Conservation (phyloP, 1,140 invertebrate genomes). For the Lineus longissimus region DNA sequence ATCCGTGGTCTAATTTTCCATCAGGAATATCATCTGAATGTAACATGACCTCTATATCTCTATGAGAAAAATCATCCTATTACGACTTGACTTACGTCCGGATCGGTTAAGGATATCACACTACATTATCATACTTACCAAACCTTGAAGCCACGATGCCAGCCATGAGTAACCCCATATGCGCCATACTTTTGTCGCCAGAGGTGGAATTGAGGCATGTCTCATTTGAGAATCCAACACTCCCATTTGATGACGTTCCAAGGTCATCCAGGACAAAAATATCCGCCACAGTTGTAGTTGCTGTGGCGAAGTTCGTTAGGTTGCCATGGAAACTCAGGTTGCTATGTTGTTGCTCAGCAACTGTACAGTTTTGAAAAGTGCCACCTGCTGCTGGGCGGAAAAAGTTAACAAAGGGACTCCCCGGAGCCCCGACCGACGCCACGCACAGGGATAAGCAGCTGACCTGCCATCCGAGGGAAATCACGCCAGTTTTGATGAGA, state of each 20-base stretch:
- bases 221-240: conserved; percentile 11
- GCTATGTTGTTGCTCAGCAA: not conserved
- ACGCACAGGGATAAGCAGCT: conserved; percentile 55
- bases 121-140: no score
- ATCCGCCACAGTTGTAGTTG: no score
- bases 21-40: no score
- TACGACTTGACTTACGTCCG: no score
- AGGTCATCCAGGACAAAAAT: not conserved
- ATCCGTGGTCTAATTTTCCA: no score
- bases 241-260: not conserved
- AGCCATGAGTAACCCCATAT: conserved; percentile 49
- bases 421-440: conserved; percentile 58
- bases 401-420: conserved; percentile 56
- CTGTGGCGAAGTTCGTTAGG: not conserved
- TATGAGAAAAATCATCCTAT: no score
- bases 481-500: conserved; percentile 49
- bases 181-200: conserved; percentile 16
- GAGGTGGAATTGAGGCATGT: no score
- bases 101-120: no score
- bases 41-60: no score
- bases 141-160: conserved; percentile 56
- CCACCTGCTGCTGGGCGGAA: conserved; percentile 28
- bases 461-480: conserved; percentile 45
- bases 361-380: conserved; percentile 13
- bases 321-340: not conserved